Evolutionary conservation across 2,888 invertebrate genomes (phyloP), one percentile per base, ranked within the genome.

Genomic region (Bombylius discolor): DNA sequence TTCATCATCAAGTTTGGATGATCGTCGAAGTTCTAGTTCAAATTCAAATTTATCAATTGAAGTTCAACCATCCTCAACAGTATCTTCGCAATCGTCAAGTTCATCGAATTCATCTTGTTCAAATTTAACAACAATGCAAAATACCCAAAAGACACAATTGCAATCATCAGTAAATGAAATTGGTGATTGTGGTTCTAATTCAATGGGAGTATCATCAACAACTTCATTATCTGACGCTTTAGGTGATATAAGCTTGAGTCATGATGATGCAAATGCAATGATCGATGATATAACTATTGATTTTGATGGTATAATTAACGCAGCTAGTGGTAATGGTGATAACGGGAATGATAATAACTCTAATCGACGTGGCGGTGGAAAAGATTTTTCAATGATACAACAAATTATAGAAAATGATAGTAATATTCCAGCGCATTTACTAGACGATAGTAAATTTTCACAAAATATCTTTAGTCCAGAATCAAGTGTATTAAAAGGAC

Each of bases 1-100:
- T 55, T 64, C 64, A 9, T 63, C 62, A 23, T 63, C 63, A 3
- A 63, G 63, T 42, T 58, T 62, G 31, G 64, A 64, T 55, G 64
- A 64, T 49, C 59, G 62, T n/a, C 57, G 63, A 23, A 57, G 57
- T 42, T 56, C 54, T 9, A 56, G 59, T 33, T 58, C 56, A 31
- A 58, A 60, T 56, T 58, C 59, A 11, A 60, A 60, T 53, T 42
- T 59, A 14, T 57, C 59, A 7, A 56, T 56, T 32, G 59, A 60
- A 48, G 58, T 51, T 6, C 59, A 58, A 31, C 53, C 55, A 11
- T 51, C 56, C 23, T 59, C 59, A 7, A 52, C 56, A 3, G 51
- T 57, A 4, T 54, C 58, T 5, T 59, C 59, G 7, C 52, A 51
- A 45, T 56, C 59, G 12, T 47, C 55, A 23, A 51, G 6, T 13